Evolutionary conservation across 2,113 vertebrate species (phyloP).

Genomic region (Lophochroa leadbeateri): DNA sequence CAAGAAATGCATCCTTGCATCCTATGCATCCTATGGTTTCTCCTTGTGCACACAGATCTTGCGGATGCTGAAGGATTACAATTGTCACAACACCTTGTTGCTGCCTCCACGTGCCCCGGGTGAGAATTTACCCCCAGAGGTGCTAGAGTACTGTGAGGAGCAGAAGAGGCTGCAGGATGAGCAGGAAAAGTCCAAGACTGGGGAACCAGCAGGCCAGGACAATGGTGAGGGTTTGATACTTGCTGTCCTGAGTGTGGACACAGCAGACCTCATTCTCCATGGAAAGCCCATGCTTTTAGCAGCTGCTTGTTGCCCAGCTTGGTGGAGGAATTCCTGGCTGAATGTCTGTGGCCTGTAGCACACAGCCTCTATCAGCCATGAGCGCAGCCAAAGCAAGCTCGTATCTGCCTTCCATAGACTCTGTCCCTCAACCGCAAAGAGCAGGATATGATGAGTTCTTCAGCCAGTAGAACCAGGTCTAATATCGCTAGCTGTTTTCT

Average conservation of each 20-base stretch:
- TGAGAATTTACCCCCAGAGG: constrained; percentile 81
- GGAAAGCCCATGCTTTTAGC: background rate
- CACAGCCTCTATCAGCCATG: background rate
- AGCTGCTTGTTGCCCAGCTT: background rate
- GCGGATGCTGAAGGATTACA: constrained; percentile 75
- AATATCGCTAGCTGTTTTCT: background rate
- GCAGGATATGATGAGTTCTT: background rate
- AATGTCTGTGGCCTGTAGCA: background rate
- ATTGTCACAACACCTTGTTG: constrained; percentile 75
- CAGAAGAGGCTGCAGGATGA: constrained; percentile 58
- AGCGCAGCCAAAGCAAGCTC: background rate
- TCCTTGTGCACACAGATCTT: constrained; percentile 73
- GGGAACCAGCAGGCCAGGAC: background rate
- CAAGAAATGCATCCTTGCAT: background rate
- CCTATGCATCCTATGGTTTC: background rate
- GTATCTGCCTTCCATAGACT: fast-evolving
- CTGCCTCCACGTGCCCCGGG: constrained; percentile 83
- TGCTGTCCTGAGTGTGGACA: background rate
- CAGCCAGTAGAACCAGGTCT: background rate
- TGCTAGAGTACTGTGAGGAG: constrained; percentile 80
- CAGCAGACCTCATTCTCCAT: background rate
- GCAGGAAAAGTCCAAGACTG: constrained; percentile 14
- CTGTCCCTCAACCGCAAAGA: background rate
- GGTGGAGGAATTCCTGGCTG: background rate
- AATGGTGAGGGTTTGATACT: background rate